Evolutionary conservation across 2,888 invertebrate species (phyloP), one percentile per base, ranked within the genome.

Genomic region (Tenthredo livida): DNA sequence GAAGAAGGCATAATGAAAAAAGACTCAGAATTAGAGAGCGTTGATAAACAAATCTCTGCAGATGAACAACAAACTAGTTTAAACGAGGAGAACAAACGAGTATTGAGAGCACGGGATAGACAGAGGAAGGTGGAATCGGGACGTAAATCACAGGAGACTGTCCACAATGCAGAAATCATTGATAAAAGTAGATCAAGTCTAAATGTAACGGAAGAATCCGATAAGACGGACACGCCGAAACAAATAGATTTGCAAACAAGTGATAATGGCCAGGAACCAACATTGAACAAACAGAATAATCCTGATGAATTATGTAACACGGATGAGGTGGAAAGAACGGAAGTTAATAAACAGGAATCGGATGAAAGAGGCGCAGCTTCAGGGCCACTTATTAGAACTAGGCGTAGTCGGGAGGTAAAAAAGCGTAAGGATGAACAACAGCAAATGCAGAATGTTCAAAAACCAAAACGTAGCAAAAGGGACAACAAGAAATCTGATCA

Each of bases 181-280:
- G 65, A 80, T 17, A 58, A 80, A 25, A 40, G 33, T 77, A 77
- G 25, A 33, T 43, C 73, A 40, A 21, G 21, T 40, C 6, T 43
- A 21, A 73, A 43, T 43, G 15, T 73, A 73, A 43, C 43, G 4
- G 89, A 93, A 85, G 94, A 94, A 70, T 87, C 91, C 84, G 94
- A 94, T 86, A 94, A 94, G 67, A 91, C 93, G 85, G 94, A 94
- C 67, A 87, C 86, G 86, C 88, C 72, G 90, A 93, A 93, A 90
- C 33, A 93, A 93, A 88, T 93, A 92, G 25, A 77, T 21, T 40
- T 61, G 84, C 73, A 84, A n/a, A 43, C n/a, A 70, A 70, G 70
- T 61, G 82, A 85, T 58, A 78, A 72, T n/a, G 65, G 72, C 25
- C 84, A 84, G 58, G 84, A 86, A 73, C 75, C 77, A 73, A 33